Conservation (phyloP, 2,888 invertebrate species). For the Eudasyphora cyanicolor region DNA sequence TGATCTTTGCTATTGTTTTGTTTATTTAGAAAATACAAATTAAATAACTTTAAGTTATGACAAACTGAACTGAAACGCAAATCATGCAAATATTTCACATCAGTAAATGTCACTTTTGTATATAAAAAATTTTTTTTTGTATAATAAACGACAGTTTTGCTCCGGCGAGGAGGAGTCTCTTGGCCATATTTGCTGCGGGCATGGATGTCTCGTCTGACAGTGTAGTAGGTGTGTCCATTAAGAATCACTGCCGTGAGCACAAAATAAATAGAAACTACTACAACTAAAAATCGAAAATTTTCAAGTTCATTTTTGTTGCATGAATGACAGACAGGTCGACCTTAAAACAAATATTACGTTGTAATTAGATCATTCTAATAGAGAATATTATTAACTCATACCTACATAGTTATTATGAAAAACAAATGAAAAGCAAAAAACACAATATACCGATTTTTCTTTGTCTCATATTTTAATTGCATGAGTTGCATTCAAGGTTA, state of each 20-base stretch:
- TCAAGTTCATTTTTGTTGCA: slow-evolving; percentile 40
- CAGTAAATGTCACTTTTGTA: not conserved
- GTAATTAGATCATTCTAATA: slow-evolving; percentile 31
- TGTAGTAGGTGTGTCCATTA: slow-evolving; percentile 38
- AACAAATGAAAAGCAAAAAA: not conserved
- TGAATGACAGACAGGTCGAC: slow-evolving; percentile 13
- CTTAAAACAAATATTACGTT: slow-evolving; percentile 24
- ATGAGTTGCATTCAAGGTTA: slow-evolving; percentile 6
- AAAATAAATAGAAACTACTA: not conserved
- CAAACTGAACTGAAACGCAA: slow-evolving; percentile 29
- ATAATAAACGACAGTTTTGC: not conserved
- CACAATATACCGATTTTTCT: not conserved
- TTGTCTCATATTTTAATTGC: slow-evolving; percentile 9
- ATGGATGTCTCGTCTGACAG: not conserved
- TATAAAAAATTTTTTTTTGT: not conserved
- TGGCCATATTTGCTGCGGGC: not conserved
- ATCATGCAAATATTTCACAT: not conserved
- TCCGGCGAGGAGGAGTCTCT: not conserved
- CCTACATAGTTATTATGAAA: no score
- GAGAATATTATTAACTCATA: not conserved
- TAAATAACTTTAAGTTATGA: slow-evolving; percentile 36
- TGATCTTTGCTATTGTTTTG: not conserved
- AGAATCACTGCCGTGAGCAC: slow-evolving; percentile 19
- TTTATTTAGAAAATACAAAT: not conserved
- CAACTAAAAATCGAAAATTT: not conserved